Percentiles rank a stretch among this genome's conserved stretches.
Evolutionary conservation across 2,113 vertebrate species (phyloP).

Genomic region (Chloropsis cyanopogon): DNA sequence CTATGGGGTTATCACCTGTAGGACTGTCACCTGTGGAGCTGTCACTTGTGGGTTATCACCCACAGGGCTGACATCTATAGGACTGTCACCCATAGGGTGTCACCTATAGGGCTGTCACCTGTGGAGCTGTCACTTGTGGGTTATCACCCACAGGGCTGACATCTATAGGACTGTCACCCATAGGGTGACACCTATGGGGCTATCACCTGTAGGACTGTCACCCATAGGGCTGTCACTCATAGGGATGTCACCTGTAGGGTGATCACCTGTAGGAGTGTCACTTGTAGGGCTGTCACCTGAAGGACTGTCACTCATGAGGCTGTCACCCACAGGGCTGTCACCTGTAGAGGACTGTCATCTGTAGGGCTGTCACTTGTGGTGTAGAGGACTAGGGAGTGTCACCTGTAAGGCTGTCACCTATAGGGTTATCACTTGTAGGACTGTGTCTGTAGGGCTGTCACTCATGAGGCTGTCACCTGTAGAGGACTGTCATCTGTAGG

Average conservation of each 20-base stretch:
- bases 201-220: too few species aligned
- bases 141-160: not conserved
- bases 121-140: not conserved
- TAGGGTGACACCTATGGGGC: too few species aligned
- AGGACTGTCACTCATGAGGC: accelerated
- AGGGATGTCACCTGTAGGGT: accelerated
- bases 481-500: accelerated
- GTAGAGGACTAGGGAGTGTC: too few species aligned
- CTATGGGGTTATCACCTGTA: not conserved
- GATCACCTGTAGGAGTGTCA: accelerated
- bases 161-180: not conserved
- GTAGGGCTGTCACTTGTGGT: not conserved
- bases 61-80: not conserved
- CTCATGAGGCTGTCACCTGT: accelerated
- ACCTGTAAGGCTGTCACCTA: not conserved
- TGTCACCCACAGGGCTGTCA: not conserved
- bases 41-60: not conserved
- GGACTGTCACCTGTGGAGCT: not conserved
- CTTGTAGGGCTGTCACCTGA: accelerated
- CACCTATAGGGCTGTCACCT: too few species aligned
- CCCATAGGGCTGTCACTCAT: too few species aligned
- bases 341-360: not conserved
- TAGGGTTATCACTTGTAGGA: not conserved
- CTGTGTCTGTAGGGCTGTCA: not conserved
- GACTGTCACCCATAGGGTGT: accelerated